A percentile compares a stretch with the other conserved stretches of the same genome.
Evolutionary conservation across 2,888 invertebrate species (phyloP).

Genomic region (Aspidiotus rigidus): DNA sequence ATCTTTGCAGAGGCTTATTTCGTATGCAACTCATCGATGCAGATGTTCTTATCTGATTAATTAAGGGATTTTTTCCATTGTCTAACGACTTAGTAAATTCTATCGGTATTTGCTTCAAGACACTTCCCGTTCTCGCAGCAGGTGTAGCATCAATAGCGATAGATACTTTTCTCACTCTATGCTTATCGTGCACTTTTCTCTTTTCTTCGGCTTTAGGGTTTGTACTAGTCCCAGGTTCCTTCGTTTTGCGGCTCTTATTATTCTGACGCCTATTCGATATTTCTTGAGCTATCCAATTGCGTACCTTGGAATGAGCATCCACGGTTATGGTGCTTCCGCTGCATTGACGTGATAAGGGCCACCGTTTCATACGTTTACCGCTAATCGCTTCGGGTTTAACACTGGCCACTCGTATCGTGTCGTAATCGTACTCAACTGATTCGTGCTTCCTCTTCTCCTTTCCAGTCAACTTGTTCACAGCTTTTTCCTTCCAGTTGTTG

Average conservation of each 20-base stretch:
- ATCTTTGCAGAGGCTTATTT: slow-evolving; percentile 37
- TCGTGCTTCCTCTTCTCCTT: not conserved
- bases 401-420: slow-evolving; percentile 45
- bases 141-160: slow-evolving; percentile 72
- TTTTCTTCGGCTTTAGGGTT: not conserved
- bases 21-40: slow-evolving; percentile 36
- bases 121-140: slow-evolving; percentile 55
- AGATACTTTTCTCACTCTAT: slow-evolving; percentile 49
- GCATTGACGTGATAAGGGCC: slow-evolving; percentile 48
- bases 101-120: slow-evolving; percentile 60
- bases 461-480: not conserved
- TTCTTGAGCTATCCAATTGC: slow-evolving; percentile 76
- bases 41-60: slow-evolving; percentile 35
- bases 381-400: slow-evolving; percentile 45
- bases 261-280: slow-evolving; percentile 46
- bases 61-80: slow-evolving; percentile 34
- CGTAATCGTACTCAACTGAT: slow-evolving; percentile 35
- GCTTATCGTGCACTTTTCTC: not conserved
- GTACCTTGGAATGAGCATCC: slow-evolving; percentile 75
- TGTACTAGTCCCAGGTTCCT: slow-evolving; percentile 28
- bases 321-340: slow-evolving; percentile 52
- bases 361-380: slow-evolving; percentile 48
- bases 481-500: not conserved
- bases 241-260: slow-evolving; percentile 21
- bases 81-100: slow-evolving; percentile 53